Evolutionary conservation across 2,888 invertebrate species (phyloP).

Genomic region (Rotaria socialis): DNA sequence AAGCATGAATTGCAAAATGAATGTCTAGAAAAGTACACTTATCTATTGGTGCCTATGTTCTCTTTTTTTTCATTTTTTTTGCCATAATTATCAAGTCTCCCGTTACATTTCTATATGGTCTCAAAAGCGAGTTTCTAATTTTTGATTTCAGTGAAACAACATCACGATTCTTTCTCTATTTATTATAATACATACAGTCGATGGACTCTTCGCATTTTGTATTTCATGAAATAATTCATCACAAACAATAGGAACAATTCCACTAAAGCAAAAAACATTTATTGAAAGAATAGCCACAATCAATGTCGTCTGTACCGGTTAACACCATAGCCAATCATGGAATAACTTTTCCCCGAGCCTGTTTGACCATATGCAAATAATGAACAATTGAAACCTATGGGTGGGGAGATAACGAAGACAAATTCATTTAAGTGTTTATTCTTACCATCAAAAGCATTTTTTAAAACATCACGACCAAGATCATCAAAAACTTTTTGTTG

Average conservation of each 20-base stretch:
- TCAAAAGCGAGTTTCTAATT: too few species aligned
- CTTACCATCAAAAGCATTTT: slow-evolving; percentile 57
- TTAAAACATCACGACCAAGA: slow-evolving; percentile 58
- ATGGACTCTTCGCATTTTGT: slow-evolving; percentile 48
- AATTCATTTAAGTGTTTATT: slow-evolving; percentile 49
- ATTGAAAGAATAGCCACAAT: background rate
- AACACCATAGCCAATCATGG: slow-evolving; percentile 59
- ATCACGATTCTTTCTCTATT: too few species aligned
- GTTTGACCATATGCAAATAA: slow-evolving; percentile 61
- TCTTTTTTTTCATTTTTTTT: too few species aligned
- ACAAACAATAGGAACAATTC: slow-evolving; percentile 60
- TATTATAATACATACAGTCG: slow-evolving; percentile 14
- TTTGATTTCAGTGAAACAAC: too few species aligned
- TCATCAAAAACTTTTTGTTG: slow-evolving; percentile 58
- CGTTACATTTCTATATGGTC: too few species aligned
- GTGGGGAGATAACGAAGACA: slow-evolving; percentile 39
- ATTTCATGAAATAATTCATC: slow-evolving; percentile 59
- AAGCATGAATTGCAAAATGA: too few species aligned
- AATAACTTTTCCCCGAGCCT: slow-evolving; percentile 60
- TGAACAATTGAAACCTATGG: slow-evolving; percentile 58
- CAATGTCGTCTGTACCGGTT: slow-evolving; percentile 51
- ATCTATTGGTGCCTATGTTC: too few species aligned
- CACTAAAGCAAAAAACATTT: slow-evolving; percentile 51
- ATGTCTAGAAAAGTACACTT: too few species aligned
- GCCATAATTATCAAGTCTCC: too few species aligned